phyloP scores from a whole-genome alignment of 1,140 invertebrate genomes.

The Dinoponera quadriceps region DNA sequence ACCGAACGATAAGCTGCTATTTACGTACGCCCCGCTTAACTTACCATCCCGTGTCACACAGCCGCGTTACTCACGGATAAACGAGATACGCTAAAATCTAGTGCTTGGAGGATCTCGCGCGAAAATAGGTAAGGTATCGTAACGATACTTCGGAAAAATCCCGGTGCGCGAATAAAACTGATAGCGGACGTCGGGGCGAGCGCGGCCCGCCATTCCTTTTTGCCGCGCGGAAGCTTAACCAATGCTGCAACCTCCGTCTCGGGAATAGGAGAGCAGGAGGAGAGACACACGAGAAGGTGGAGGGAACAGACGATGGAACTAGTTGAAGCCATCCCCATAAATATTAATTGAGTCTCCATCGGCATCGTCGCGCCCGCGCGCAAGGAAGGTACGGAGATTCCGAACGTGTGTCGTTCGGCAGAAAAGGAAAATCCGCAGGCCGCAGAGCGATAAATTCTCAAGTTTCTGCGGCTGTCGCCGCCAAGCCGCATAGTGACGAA shows the following conservation, averaged over 20 bases:
- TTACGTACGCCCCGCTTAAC: slow-evolving; percentile 13
- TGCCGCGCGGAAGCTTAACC: slow-evolving; percentile 45
- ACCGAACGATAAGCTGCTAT: slow-evolving; percentile 8
- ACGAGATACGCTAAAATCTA: slow-evolving; percentile 40
- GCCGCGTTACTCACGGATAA: slow-evolving; percentile 36
- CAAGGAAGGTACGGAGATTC: slow-evolving; percentile 62
- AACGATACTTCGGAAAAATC: slow-evolving; percentile 59
- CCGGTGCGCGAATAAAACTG: slow-evolving; percentile 61
- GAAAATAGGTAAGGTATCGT: slow-evolving; percentile 49
- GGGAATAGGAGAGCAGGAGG: slow-evolving; percentile 9
- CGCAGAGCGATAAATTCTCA: slow-evolving; percentile 75
- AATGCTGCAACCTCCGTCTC: slow-evolving; percentile 49
- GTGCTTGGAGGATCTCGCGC: slow-evolving; percentile 16
- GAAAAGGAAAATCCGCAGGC: slow-evolving; percentile 75
- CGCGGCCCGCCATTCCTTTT: slow-evolving; percentile 55
- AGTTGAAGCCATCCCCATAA: slow-evolving; percentile 66
- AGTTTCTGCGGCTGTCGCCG: slow-evolving; percentile 77
- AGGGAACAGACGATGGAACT: slow-evolving; percentile 13
- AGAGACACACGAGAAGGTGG: background rate
- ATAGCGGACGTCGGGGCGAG: slow-evolving; percentile 57
- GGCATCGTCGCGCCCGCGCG: slow-evolving; percentile 54
- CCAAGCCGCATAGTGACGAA: slow-evolving; percentile 69
- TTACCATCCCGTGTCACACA: slow-evolving; percentile 20
- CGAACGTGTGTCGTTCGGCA: slow-evolving; percentile 65
- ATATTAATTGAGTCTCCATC: slow-evolving; percentile 75